Evolutionary conservation across 2,113 vertebrate species (phyloP).

Genomic region (Mixornis gularis): DNA sequence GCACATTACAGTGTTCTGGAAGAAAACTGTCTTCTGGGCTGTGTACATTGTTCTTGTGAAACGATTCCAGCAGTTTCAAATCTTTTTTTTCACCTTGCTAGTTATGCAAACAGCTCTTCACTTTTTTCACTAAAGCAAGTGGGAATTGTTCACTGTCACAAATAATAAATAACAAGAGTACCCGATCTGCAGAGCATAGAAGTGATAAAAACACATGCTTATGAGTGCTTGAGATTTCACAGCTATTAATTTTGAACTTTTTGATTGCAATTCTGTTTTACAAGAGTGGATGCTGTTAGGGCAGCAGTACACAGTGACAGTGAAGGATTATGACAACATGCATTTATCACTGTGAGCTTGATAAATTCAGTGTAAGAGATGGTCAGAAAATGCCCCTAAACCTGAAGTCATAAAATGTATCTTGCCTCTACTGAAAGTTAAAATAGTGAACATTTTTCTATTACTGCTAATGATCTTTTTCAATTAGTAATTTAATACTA

Average conservation of each 20-base stretch:
- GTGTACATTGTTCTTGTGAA: neutral
- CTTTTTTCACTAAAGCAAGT: slow-evolving; percentile 43
- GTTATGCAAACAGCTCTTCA: slow-evolving; percentile 63
- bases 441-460: neutral
- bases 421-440: neutral
- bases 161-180: slow-evolving; percentile 63
- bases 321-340: slow-evolving; percentile 23
- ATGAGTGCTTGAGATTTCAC: slow-evolving; percentile 51
- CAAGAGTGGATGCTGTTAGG: slow-evolving; percentile 48
- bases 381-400: slow-evolving; percentile 14
- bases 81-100: slow-evolving; percentile 13
- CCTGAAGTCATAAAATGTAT: neutral
- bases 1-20: neutral
- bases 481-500: neutral
- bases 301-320: slow-evolving; percentile 10
- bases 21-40: neutral
- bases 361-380: neutral
- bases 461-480: neutral
- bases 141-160: slow-evolving; percentile 67
- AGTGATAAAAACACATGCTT: slow-evolving; percentile 59
- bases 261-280: slow-evolving; percentile 57
- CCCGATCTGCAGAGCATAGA: slow-evolving; percentile 2
- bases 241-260: slow-evolving; percentile 66
- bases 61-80: slow-evolving; percentile 14
- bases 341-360: slow-evolving; percentile 30